A percentile compares a stretch with the other conserved stretches of the same genome.
Conservation (phyloP, 2,888 invertebrate genomes). For the Timandra comae region DNA sequence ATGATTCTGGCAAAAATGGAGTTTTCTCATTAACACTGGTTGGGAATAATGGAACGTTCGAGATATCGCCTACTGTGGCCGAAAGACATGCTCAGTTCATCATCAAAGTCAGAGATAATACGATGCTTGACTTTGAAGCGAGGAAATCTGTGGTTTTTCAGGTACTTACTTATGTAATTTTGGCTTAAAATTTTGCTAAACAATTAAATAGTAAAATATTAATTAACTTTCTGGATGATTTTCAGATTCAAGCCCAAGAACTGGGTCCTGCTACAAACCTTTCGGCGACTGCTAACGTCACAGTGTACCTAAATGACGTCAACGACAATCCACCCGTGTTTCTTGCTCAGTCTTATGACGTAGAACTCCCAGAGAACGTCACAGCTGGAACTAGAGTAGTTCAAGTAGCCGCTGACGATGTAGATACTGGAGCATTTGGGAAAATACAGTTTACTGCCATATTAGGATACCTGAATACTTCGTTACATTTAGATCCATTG, state of each 20-base stretch:
- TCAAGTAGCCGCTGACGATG: constrained; percentile 88
- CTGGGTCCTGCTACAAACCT: constrained; percentile 85
- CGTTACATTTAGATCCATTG: constrained; percentile 85
- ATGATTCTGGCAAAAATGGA: constrained; percentile 88
- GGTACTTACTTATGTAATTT: too few relatives aligned
- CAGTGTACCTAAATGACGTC: constrained; percentile 87
- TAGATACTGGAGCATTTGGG: constrained; percentile 86
- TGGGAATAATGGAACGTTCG: constrained; percentile 92
- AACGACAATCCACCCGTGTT: constrained; percentile 94
- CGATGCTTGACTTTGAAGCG: constrained; percentile 89
- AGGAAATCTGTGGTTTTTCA: constrained; percentile 84
- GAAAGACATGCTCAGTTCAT: constrained; percentile 87
- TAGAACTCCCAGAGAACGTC: constrained; percentile 87
- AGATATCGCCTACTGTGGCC: constrained; percentile 88
- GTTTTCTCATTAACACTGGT: constrained; percentile 86
- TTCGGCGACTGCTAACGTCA: constrained; percentile 84
- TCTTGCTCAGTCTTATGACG: constrained; percentile 82
- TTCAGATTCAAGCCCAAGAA: constrained; percentile 87
- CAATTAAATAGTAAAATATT: too few relatives aligned
- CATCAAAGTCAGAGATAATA: constrained; percentile 88
- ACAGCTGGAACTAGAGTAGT: constrained; percentile 83
- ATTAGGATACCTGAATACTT: constrained; percentile 85
- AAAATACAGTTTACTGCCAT: constrained; percentile 87
- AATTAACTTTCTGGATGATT: too few relatives aligned
- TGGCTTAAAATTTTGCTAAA: too few relatives aligned